phyloP scores from a whole-genome alignment of 2,888 invertebrate species.

The Amphiduros pacificus region DNA sequence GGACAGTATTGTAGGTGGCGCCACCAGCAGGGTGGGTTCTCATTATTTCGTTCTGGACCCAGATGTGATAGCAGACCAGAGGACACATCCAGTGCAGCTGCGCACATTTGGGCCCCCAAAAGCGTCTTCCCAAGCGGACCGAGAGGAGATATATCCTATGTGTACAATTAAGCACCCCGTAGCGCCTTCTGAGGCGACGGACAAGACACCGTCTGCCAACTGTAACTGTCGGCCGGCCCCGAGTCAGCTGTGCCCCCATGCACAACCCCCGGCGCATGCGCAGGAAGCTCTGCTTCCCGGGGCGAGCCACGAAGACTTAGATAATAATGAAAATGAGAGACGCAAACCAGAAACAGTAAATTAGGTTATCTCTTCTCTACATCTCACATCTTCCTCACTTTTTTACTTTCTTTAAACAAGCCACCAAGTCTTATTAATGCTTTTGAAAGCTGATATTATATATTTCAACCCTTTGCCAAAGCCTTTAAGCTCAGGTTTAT shows the following conservation, averaged over 20 bases:
- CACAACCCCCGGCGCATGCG: neutral
- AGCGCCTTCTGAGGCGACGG: neutral
- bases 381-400: too few relatives aligned
- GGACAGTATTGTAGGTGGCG: neutral
- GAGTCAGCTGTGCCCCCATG: neutral
- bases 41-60: slow-evolving; percentile 19
- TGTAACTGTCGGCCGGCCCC: neutral
- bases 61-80: slow-evolving; percentile 8
- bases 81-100: neutral
- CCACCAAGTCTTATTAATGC: too few relatives aligned
- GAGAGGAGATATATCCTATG: neutral
- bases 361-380: too few relatives aligned
- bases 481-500: too few relatives aligned
- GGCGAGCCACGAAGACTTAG: neutral
- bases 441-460: too few relatives aligned
- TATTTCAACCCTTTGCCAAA: too few relatives aligned
- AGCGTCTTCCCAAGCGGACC: neutral
- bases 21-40: neutral
- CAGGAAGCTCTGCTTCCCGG: too few relatives aligned
- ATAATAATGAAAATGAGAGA: neutral
- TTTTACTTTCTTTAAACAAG: too few relatives aligned
- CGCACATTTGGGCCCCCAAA: neutral
- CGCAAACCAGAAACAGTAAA: slow-evolving; percentile 1
- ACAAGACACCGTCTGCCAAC: neutral
- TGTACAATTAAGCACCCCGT: neutral